These are phyloP conservation scores for Euproctis similis DNA, from an alignment of 2,888 invertebrate genomes.

Conservation along the genomic window DNA sequence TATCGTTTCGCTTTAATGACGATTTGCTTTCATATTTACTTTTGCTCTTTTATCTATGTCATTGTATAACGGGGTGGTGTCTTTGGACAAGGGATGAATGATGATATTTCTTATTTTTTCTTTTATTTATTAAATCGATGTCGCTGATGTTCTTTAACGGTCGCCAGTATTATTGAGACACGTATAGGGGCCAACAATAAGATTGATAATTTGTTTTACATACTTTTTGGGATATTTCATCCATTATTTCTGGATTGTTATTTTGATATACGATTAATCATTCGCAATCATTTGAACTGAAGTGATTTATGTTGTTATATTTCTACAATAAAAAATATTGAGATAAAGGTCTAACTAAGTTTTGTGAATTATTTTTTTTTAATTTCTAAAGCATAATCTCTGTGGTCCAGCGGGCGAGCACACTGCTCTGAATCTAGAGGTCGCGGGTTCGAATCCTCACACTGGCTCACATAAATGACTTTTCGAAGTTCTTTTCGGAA, in stretches of 20 bases:
- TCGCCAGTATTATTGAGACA: slow-evolving; percentile 35
- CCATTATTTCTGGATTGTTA: slow-evolving; percentile 10
- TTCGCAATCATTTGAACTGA: too few relatives aligned
- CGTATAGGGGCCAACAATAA: slow-evolving; percentile 17
- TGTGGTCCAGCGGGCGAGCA: too few relatives aligned
- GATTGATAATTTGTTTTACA: slow-evolving; percentile 41
- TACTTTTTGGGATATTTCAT: slow-evolving; percentile 21
- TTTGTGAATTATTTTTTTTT: too few relatives aligned
- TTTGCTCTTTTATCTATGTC: slow-evolving; percentile 57
- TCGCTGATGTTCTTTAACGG: slow-evolving; percentile 37
- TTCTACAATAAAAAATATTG: too few relatives aligned
- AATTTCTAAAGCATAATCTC: too few relatives aligned
- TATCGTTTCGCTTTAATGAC: slow-evolving; percentile 61
- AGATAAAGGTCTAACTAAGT: too few relatives aligned
- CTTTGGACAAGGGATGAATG: slow-evolving; percentile 60
- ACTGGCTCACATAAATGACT: too few relatives aligned
- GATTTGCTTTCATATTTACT: slow-evolving; percentile 59
- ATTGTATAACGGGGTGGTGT: slow-evolving; percentile 56
- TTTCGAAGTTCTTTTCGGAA: too few relatives aligned
- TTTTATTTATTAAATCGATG: slow-evolving; percentile 27
- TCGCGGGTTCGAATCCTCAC: too few relatives aligned
- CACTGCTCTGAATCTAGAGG: too few relatives aligned
- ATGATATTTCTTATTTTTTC: slow-evolving; percentile 37
- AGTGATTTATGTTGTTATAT: too few relatives aligned
- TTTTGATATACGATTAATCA: slow-evolving; percentile 16